Base-by-base conservation (phyloP, 2,888 invertebrate genomes). In the Dasysyrphus tricinctus region DNA sequence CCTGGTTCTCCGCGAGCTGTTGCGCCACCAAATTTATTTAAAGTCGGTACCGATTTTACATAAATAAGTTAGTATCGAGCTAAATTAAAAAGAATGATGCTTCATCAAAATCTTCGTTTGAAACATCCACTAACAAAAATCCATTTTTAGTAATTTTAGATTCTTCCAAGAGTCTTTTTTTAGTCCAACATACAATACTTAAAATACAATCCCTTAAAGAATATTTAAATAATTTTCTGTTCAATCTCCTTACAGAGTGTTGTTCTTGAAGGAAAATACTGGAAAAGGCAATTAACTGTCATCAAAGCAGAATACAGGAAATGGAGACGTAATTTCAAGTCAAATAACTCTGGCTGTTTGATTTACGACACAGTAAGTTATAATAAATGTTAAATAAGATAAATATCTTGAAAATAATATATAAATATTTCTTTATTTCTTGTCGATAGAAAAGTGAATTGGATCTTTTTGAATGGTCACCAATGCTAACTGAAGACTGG, bases 271-370 rank as follows among this genome's bases (percentile, higher is more conserved):
- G 99, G 99, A 79, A 99, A 99, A 94, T 99, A 99, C 93, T 99
- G 99, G 99, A 99, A 99, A 94, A 94, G 99, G 90, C 96, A 98
- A 93, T 94, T 98, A 88, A 97, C 98, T 89, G 98, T 98, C 56
- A 98, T 99, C 69, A 98, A 98, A 90, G 98, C 98, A 86, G 99
- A 99, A 94, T 99, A 99, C 94, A 98, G 99, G 94, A 98, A 98
- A 96, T 99, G 99, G 99, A 96, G 99, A 88, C 96, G 91, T 89
- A 92, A 92, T 90, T 92, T 90, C 89, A 92, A 91, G 91, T 96
- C 97, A 94, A 95, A 96, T 91, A 97, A 96, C 88, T 96, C 95
- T 93, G 95, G 95, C 90, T 91, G 90, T 89, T 96, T 96, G 92
- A 94, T 95, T 89, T 95, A 95, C 92, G 97, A 92, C 91, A 95